Conservation (phyloP, 2,113 vertebrate genomes). For the Anseranas semipalmata region DNA sequence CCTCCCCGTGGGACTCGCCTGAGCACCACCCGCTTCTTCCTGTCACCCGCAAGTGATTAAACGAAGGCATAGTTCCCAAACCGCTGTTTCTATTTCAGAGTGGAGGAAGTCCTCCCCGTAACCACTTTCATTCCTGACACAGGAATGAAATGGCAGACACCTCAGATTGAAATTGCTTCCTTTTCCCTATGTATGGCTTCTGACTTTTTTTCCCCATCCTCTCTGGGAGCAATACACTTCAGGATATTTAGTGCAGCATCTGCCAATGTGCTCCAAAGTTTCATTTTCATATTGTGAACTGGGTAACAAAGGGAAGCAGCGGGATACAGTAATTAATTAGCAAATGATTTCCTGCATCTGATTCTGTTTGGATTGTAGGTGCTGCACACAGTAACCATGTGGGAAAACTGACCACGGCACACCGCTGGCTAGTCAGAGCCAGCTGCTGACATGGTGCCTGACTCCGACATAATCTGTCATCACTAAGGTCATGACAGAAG, state of each 20-base stretch:
- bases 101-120: too few relatives aligned
- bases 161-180: neutral
- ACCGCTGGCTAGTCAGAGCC: rapidly evolving
- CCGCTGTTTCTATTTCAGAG: too few relatives aligned
- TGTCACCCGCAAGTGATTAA: too few relatives aligned
- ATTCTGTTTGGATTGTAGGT: neutral
- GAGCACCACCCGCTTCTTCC: too few relatives aligned
- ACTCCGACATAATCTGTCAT: neutral
- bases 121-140: too few relatives aligned
- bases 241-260: neutral
- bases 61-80: too few relatives aligned
- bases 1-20: neutral
- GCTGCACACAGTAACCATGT: rapidly evolving
- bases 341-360: neutral
- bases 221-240: neutral
- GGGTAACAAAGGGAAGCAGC: neutral
- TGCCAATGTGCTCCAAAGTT: neutral
- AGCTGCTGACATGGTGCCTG: neutral
- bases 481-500: neutral
- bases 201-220: neutral
- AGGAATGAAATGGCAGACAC: neutral
- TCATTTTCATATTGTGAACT: neutral
- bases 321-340: neutral
- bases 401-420: neutral
- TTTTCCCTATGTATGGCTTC: rapidly evolving